Evolutionary conservation across 2,113 vertebrate species (phyloP), one percentile per base, ranked within the genome.

Genomic region (Anarrhichthys ocellatus): DNA sequence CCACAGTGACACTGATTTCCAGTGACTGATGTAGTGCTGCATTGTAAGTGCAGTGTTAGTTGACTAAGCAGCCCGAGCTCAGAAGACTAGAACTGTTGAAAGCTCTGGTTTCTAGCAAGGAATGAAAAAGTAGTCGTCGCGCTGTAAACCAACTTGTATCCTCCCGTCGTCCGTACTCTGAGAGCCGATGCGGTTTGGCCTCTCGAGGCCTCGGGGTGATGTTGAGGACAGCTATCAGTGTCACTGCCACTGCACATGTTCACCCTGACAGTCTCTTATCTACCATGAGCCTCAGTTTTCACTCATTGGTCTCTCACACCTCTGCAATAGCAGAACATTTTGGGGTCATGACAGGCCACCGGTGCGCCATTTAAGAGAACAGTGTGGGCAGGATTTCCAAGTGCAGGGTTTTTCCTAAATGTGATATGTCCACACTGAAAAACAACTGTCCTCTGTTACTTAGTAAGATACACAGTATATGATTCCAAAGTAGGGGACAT

Each of bases 1-100:
- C 68, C 32, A 46, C 42, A 67, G 85, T 58, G 48, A 72, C 79
- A 80, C 80, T 81, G 76, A 85, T 85, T 91, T 87, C 50, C 50
- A 79, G 1, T 66, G 50, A 80, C 69, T 34, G 78, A 83, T 82
- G 81, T 34, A 52, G 70, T 38, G 82, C 50, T 70, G 59, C 62
- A 13, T 50, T 73, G 24, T 81, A 79, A 78, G 48, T 32, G 44
- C 38, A 65, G 22, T 61, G 54, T 71, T 63, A 42, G 71, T 59
- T 62, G 46, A 46, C 58, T 71, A 59, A 76, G 32, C n/a, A 77
- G 64, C 34, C 50, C 50, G n/a, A 78, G 52, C 24, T 63, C 11
- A 58, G 3, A 63, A 44, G 80, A 72, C 17, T 46, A 32, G 13
- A 77, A 29, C 36, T 61, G 9, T 24, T 73, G 44, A 81, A 50